These are phyloP conservation scores for Ophthalmotilapia sp. DNA, from an alignment of 2,113 vertebrate genomes.

Conservation along the genomic window DNA sequence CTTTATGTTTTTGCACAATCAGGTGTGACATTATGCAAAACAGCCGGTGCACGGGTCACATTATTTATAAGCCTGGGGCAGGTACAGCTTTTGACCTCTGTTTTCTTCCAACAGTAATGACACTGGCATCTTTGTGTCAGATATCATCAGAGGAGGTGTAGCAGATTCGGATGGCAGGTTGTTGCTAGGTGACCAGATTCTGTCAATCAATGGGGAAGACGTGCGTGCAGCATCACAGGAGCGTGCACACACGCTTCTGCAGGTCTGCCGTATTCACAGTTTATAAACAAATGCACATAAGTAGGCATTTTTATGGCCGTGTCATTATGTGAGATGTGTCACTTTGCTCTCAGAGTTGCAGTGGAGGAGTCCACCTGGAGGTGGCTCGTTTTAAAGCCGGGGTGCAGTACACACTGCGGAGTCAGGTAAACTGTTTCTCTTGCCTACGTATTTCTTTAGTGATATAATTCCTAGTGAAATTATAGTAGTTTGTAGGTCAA, in stretches of 20 bases:
- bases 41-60: neutral
- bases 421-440: slow-evolving; percentile 76
- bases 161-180: slow-evolving; percentile 84
- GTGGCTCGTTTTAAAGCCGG: slow-evolving; percentile 89
- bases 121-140: slow-evolving; percentile 92
- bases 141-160: slow-evolving; percentile 86
- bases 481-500: neutral
- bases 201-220: slow-evolving; percentile 89
- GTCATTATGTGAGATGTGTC: neutral
- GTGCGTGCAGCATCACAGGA: slow-evolving; percentile 85
- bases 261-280: slow-evolving; percentile 67
- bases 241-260: slow-evolving; percentile 79
- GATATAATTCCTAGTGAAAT: neutral
- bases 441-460: neutral
- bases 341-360: slow-evolving; percentile 75
- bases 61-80: neutral
- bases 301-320: neutral
- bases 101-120: slow-evolving; percentile 77
- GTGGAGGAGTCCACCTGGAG: slow-evolving; percentile 81
- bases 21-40: slow-evolving; percentile 29
- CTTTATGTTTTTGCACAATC: neutral
- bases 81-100: slow-evolving; percentile 39
- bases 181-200: slow-evolving; percentile 91
- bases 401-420: slow-evolving; percentile 78
- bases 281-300: neutral